Percentiles rank a stretch among this genome's conserved stretches.
Evolutionary conservation across 1,140 invertebrate species (phyloP).

Genomic region (Drosophila sulfurigaster): DNA sequence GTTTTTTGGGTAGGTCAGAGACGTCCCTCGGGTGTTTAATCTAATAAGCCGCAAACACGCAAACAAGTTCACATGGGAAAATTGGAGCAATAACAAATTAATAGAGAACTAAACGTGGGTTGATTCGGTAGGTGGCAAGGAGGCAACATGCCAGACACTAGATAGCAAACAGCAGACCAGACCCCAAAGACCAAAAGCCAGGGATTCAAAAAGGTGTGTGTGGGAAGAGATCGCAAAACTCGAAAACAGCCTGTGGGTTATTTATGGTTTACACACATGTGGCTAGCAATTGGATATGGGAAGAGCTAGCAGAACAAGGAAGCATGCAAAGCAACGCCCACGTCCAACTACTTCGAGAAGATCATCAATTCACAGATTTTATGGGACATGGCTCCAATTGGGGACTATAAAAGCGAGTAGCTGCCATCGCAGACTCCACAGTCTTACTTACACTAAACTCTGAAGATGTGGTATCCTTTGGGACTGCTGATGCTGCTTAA

Average conservation of each 20-base stretch:
- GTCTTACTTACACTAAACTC: conserved; percentile 29
- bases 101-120: conserved; percentile 49
- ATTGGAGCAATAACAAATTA: conserved; percentile 69
- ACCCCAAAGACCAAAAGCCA: not conserved
- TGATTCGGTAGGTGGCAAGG: conserved; percentile 22
- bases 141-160: not conserved
- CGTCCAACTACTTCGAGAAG: conserved; percentile 52
- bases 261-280: conserved; percentile 56
- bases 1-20: conserved; percentile 52
- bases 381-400: conserved; percentile 49
- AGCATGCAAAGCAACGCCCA: conserved; percentile 50
- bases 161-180: not conserved
- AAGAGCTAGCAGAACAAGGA: conserved; percentile 54
- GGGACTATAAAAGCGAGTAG: conserved; percentile 67
- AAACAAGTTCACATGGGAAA: conserved; percentile 82
- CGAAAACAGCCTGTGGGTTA: conserved; percentile 41
- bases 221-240: conserved; percentile 60
- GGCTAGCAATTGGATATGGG: conserved; percentile 68
- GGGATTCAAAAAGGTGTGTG: conserved; percentile 58
- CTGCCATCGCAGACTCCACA: conserved; percentile 40
- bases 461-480: conserved; percentile 52
- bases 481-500: conserved; percentile 26
- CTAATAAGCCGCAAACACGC: conserved; percentile 78
- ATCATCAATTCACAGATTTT: conserved; percentile 73
- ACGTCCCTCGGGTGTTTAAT: conserved; percentile 68